Base-by-base conservation (phyloP, 2,888 invertebrate genomes). In the Caenorhabditis zanzibari region DNA sequence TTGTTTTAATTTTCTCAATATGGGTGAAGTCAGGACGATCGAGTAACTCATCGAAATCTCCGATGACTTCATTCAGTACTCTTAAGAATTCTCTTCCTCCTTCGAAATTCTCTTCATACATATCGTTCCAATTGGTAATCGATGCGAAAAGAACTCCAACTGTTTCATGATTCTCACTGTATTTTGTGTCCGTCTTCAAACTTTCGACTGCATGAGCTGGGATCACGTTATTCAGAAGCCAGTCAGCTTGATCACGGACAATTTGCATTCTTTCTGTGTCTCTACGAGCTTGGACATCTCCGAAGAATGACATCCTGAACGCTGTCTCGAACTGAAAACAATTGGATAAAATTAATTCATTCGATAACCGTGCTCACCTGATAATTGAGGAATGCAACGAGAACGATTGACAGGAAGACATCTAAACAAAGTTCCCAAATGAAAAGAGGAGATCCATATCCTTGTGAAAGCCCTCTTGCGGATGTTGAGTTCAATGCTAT, bases 21-120 rank as follows among this genome's bases (percentile, higher is more conserved):
- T 92, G 92, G n/a, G 77, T 72, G 84, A 92, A 92, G 79, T 92
- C 92, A 4, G 95, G 94, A 56, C 95, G 94, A 81, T 96, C 95
- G 9, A 98, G 93, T 64, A 98, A 93, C 91, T 97, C 97, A 92
- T 98, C 98, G 91, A 98, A 97, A 93, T 98, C 98, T 0, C 96
- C 96, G 84, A 97, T 96, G 71, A 88, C 88, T 93, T 98, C 98
- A 93, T 98, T 98, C 66, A 98, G 94, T 12, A 98, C 97, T 19
- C 98, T 94, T 86, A 98, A 93, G 93, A 96, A 98, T 93, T 98
- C 98, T 91, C 96, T 96, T 5, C 98, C 98, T 44, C 91, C 97
- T 89, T 96, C 94, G 93, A 96, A 98, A 64, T 96, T 96, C 93
- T 98, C 98, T 92, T 98, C 98, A 93, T 98, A 98, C 95, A 98